Percentiles rank a stretch among this genome's conserved stretches.
These are phyloP conservation scores for Mareca penelope DNA, from an alignment of 2,797 vertebrate species.

Conservation along the genomic window DNA sequence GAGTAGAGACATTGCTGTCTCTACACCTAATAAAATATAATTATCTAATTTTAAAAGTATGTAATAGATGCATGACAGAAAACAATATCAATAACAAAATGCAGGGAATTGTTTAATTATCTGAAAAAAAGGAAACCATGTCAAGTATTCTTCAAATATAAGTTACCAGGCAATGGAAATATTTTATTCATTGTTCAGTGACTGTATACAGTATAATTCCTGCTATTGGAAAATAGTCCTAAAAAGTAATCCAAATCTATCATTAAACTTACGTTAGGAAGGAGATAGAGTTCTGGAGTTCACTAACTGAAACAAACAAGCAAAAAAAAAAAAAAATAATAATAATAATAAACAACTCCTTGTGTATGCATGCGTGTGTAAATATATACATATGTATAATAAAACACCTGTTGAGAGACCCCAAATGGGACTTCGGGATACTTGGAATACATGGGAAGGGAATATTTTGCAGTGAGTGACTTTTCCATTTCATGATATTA, in stretches of 20 bases:
- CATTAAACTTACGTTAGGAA: not conserved
- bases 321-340: too few relatives aligned
- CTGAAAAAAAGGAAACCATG: not conserved
- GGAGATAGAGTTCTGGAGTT: not conserved
- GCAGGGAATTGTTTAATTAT: not conserved
- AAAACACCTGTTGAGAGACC: not conserved
- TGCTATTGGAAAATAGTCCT: not conserved
- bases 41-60: not conserved
- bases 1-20: not conserved
- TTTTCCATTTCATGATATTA: not conserved
- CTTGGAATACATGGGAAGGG: not conserved
- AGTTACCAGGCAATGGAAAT: not conserved
- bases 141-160: not conserved
- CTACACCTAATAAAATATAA: not conserved
- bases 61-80: not conserved
- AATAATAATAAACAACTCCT: rapidly evolving
- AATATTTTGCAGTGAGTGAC: not conserved
- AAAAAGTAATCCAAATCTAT: not conserved
- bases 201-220: not conserved
- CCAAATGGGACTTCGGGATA: not conserved
- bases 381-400: not conserved
- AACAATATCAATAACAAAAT: not conserved
- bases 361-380: not conserved
- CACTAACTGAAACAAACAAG: not conserved
- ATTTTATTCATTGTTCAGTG: not conserved